Evolutionary conservation across 2,797 vertebrate genomes (phyloP), one percentile per base, ranked within the genome.

Genomic region (Galago senegalensis): DNA sequence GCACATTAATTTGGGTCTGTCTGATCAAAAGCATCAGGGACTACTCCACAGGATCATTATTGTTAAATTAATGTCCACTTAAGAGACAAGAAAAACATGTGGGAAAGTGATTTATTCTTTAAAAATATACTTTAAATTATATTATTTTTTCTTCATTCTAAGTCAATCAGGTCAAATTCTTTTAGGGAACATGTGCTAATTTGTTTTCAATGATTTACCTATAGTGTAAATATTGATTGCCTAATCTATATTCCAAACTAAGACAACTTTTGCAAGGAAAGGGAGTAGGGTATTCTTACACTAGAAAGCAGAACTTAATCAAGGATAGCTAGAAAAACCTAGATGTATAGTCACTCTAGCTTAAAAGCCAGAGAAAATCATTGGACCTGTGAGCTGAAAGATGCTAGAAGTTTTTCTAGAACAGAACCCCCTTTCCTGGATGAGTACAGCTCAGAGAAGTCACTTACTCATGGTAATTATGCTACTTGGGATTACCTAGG

Each of bases 41-140:
- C 98, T 98, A 98, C 98, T 98, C 98, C 98, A 98, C 97, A 98
- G 97, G 89, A 97, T 98, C 98, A 98, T 97, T 98, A 98, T 98
- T 97, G 97, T 98, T 98, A 98, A 98, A 99, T 98, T 98, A 99
- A 98, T 98, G 98, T 98, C 98, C 98, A 98, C 99, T 98, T 98
- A 3, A 2, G 43, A 97, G 89, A 94, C 95, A 93, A 93, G 80
- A 95, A 94, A 87, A 96, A 61, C 6, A 12, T 77, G 91, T 87
- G 94, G 76, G 95, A 94, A 92, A 70, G 18, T 82, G n/a, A 40
- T 87, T 92, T 76, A 87, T 97, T 93, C 79, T 75, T 75, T 76
- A 97, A 97, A 97, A 69, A 95, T 82, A 73, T 27, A 91, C 18
- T 86, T 97, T 89, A 96, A 97, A 94, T 40, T 76, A 85, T 73